phyloP scores from a whole-genome alignment of 2,888 invertebrate genomes.

The Orchesellides sinensis region DNA sequence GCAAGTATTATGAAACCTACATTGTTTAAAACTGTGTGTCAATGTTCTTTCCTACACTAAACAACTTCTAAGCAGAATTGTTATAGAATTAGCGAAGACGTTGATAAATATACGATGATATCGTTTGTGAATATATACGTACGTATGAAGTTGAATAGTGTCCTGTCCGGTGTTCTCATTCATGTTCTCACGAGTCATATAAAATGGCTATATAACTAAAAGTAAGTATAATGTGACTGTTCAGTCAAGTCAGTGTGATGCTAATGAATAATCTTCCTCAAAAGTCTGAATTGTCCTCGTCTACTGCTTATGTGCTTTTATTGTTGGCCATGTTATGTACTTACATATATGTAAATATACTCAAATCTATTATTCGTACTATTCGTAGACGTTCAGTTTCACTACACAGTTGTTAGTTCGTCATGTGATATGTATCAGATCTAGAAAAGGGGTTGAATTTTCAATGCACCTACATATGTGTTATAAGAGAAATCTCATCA shows the following conservation, averaged over 20 bases:
- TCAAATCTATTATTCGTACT: not conserved
- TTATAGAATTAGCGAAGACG: too few species aligned
- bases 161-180: too few species aligned
- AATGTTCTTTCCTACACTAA: too few species aligned
- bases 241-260: conserved; percentile 7
- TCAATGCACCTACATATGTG: not conserved
- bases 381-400: not conserved
- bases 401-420: too few species aligned
- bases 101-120: too few species aligned
- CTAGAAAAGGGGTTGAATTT: conserved; percentile 24
- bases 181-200: not conserved
- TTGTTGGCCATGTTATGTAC: not conserved
- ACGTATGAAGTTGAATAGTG: too few species aligned
- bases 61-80: too few species aligned
- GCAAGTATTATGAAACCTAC: too few species aligned
- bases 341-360: too few species aligned
- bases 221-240: not conserved
- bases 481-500: too few species aligned
- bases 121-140: too few species aligned
- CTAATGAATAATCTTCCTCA: conserved; percentile 3
- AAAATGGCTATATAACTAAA: not conserved
- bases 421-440: conserved; percentile 3
- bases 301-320: conserved; percentile 14
- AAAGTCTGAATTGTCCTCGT: conserved; percentile 13
- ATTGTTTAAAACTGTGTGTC: too few species aligned